Conservation (phyloP, 2,113 vertebrate species). For the Hylia prasina region DNA sequence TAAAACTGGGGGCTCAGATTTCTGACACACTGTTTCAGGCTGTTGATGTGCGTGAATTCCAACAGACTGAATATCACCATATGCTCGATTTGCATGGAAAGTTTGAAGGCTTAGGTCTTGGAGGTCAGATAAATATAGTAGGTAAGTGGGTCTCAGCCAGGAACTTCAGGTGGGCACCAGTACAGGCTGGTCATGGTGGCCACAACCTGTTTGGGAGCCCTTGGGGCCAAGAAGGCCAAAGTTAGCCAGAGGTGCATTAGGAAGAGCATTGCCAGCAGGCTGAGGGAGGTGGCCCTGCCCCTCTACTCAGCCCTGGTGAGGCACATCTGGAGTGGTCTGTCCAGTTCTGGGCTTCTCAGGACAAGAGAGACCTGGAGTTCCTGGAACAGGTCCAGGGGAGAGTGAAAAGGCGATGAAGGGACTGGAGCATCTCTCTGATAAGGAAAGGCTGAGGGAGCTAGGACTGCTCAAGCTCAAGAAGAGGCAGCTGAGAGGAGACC, state of each 20-base stretch:
- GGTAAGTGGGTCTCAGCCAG: neutral
- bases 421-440: neutral
- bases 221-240: neutral
- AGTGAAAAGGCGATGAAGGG: neutral
- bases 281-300: neutral
- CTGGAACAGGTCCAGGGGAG: neutral
- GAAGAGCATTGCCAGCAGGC: fast-evolving
- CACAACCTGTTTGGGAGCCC: neutral
- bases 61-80: neutral
- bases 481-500: neutral
- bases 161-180: neutral
- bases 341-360: neutral
- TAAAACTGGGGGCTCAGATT: neutral
- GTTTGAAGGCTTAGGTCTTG: neutral
- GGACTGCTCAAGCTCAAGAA: neutral
- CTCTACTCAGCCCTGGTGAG: neutral
- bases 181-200: neutral
- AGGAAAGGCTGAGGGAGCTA: neutral
- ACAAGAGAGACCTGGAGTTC: neutral
- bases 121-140: neutral
- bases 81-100: neutral
- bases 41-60: neutral
- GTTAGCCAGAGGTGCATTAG: neutral
- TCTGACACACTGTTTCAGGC: neutral
- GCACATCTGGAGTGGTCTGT: neutral